A percentile compares a stretch with the other conserved stretches of the same genome.
Conservation (phyloP, 2,113 vertebrate genomes). For the Odontesthes bonariensis region DNA sequence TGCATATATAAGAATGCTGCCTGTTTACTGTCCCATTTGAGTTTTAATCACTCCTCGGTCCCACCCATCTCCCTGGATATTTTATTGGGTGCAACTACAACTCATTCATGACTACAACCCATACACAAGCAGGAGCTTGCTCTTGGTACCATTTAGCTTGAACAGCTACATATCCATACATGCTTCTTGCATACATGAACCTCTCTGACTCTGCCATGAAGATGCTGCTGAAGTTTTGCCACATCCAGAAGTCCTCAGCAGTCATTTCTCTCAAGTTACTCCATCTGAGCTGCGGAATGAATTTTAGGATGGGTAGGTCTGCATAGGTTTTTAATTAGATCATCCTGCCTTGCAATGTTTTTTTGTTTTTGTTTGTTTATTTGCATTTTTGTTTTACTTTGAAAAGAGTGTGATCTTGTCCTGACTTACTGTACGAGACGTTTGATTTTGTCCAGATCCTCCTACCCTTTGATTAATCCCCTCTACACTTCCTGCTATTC, state of each 20-base stretch:
- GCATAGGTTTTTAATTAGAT: constrained; percentile 84
- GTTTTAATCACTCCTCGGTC: constrained; percentile 15
- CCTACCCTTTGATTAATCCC: constrained; percentile 25
- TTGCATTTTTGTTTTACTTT: constrained; percentile 36
- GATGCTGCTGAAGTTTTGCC: constrained; percentile 57
- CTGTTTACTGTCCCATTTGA: constrained; percentile 53
- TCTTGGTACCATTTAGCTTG: constrained; percentile 71
- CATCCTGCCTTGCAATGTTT: constrained; percentile 83
- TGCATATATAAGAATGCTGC: constrained; percentile 36
- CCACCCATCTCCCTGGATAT: constrained; percentile 35
- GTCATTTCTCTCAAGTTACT: constrained; percentile 52
- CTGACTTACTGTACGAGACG: constrained; percentile 18
- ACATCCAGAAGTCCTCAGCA: constrained; percentile 52
- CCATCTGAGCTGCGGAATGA: constrained; percentile 62
- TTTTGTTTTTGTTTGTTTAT: constrained; percentile 38
- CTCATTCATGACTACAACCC: constrained; percentile 49
- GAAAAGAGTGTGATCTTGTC: constrained; percentile 34
- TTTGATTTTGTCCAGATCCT: constrained; percentile 38
- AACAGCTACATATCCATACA: constrained; percentile 72
- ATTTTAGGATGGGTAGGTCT: constrained; percentile 56
- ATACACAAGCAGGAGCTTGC: constrained; percentile 65
- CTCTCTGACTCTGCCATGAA: constrained; percentile 44
- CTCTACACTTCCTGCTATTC: constrained; percentile 30
- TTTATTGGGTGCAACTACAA: constrained; percentile 36
- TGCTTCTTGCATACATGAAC: constrained; percentile 70